Conservation (phyloP, 2,113 vertebrate genomes). For the Silurus glanis region DNA sequence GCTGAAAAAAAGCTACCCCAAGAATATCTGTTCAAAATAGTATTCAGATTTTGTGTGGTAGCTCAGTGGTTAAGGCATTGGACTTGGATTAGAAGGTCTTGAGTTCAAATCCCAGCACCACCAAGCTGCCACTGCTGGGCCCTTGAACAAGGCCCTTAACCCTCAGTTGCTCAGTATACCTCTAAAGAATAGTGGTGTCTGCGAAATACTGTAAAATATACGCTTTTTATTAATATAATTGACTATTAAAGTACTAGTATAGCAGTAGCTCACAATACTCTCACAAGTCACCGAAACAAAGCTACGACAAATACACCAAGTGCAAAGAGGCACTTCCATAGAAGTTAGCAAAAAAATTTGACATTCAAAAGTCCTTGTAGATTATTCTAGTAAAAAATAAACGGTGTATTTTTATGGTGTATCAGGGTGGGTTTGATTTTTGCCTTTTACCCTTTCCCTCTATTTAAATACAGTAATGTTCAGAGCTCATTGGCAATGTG, state of each 20-base stretch:
- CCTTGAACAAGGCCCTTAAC: too few relatives aligned
- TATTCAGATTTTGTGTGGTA: too few relatives aligned
- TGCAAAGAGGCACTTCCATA: conserved; percentile 80
- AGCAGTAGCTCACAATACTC: neutral
- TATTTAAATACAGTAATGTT: neutral
- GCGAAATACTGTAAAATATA: too few relatives aligned
- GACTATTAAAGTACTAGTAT: conserved; percentile 51
- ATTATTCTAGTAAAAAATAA: conserved; percentile 28
- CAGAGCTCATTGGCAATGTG: conserved; percentile 6
- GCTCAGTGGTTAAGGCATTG: too few relatives aligned
- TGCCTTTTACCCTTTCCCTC: neutral
- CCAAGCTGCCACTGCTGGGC: too few relatives aligned
- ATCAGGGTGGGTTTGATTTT: neutral
- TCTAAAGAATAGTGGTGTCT: too few relatives aligned
- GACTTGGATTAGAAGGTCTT: too few relatives aligned
- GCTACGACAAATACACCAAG: conserved; percentile 68
- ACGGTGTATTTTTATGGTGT: neutral
- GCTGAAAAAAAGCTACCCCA: too few relatives aligned
- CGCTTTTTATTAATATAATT: neutral
- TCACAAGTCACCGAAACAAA: conserved; percentile 23
- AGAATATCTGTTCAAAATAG: too few relatives aligned
- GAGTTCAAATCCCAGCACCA: too few relatives aligned
- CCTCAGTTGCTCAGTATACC: too few relatives aligned
- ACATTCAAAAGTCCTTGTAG: neutral
- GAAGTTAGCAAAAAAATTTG: conserved; percentile 53